phyloP scores from a whole-genome alignment of 2,888 invertebrate species.

The Andrena marginata region DNA sequence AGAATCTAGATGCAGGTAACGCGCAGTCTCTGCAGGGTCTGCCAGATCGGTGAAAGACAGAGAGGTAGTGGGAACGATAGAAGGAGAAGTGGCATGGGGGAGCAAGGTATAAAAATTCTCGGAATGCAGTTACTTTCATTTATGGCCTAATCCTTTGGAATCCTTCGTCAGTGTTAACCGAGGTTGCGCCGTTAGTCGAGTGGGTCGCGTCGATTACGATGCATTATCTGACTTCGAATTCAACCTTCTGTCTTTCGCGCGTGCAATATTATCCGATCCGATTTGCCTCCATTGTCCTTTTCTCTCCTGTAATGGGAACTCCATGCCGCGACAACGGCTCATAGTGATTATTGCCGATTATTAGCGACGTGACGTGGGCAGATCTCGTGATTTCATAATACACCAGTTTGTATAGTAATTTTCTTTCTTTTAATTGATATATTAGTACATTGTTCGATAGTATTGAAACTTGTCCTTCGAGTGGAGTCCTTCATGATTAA shows the following conservation, averaged over 20 bases:
- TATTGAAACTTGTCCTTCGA: too few relatives aligned
- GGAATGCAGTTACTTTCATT: conserved; percentile 78
- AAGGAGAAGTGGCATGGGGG: conserved; percentile 54
- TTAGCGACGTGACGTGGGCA: too few relatives aligned
- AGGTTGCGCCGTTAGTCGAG: conserved; percentile 57
- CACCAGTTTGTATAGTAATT: too few relatives aligned
- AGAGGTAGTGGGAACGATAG: conserved; percentile 50
- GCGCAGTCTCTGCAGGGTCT: conserved; percentile 12
- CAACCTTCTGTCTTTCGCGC: background rate
- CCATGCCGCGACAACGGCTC: too few relatives aligned
- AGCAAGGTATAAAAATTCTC: conserved; percentile 63
- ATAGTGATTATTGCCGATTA: too few relatives aligned
- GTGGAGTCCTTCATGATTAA: too few relatives aligned
- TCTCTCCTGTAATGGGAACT: too few relatives aligned
- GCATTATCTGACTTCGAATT: conserved; percentile 4
- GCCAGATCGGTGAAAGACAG: conserved; percentile 34
- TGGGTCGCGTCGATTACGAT: conserved; percentile 15
- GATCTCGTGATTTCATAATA: too few relatives aligned
- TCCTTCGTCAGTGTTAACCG: conserved; percentile 45
- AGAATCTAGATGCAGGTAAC: conserved; percentile 32
- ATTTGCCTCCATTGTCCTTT: background rate
- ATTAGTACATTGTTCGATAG: too few relatives aligned
- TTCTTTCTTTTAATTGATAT: too few relatives aligned
- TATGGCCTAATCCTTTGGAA: conserved; percentile 73
- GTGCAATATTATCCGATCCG: background rate